phyloP scores from a whole-genome alignment of 2,797 vertebrate species.

The Rhinella marina region DNA sequence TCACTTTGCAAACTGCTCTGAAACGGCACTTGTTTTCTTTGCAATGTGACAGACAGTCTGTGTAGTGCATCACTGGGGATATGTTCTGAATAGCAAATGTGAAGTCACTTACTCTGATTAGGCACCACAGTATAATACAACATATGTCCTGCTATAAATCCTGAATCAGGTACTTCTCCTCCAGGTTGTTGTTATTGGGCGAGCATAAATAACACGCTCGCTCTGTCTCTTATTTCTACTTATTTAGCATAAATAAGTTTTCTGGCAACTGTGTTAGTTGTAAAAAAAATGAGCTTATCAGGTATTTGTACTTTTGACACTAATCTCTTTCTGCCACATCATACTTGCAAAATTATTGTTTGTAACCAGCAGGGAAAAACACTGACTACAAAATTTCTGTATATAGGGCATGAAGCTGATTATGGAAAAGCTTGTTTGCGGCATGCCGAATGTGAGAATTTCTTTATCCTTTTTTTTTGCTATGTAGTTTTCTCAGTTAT shows the following conservation, averaged over 20 bases:
- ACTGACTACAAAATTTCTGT: conserved; percentile 8
- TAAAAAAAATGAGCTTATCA: conserved; percentile 35
- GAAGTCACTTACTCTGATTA: conserved; percentile 42
- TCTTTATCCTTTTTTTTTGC: not conserved
- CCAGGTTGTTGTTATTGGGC: conserved; percentile 26
- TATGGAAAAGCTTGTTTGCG: conserved; percentile 18
- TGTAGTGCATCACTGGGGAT: conserved; percentile 57
- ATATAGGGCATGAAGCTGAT: conserved; percentile 13
- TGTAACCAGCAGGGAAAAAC: conserved; percentile 14
- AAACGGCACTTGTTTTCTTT: conserved; percentile 64
- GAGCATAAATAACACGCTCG: conserved; percentile 18
- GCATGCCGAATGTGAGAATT: conserved; percentile 2
- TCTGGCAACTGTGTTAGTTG: conserved; percentile 18
- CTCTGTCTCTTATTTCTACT: conserved; percentile 24
- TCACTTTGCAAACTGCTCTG: conserved; percentile 63
- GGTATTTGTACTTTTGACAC: conserved; percentile 41
- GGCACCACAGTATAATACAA: conserved; percentile 30
- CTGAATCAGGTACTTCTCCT: conserved; percentile 34
- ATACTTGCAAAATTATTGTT: conserved; percentile 29
- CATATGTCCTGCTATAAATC: conserved; percentile 48
- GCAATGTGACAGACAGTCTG: conserved; percentile 61
- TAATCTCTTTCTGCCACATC: conserved; percentile 43
- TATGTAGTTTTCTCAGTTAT: not conserved
- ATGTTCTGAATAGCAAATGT: conserved; percentile 60
- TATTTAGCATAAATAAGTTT: conserved; percentile 48